phyloP scores from a whole-genome alignment of 2,113 vertebrate genomes.

The Nymphicus hollandicus region DNA sequence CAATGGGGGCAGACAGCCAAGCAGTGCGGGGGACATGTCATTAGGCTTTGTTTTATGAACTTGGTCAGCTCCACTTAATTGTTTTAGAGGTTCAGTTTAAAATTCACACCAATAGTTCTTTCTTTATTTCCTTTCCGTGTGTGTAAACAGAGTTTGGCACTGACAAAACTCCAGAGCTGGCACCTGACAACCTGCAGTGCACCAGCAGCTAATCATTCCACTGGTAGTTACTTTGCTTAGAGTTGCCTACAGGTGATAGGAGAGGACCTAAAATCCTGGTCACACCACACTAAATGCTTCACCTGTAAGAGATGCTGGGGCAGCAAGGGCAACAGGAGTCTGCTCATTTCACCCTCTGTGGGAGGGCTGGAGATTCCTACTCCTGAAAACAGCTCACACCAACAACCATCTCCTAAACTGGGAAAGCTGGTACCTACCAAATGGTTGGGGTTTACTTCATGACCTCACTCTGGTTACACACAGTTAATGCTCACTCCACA shows the following conservation, averaged over 20 bases:
- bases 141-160: not conserved
- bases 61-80: conserved; percentile 35
- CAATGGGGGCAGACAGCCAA: conserved; percentile 61
- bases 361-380: not conserved
- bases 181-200: not conserved
- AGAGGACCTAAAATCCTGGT: not conserved
- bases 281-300: not conserved
- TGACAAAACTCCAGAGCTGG: not conserved
- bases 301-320: not conserved
- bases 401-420: not conserved
- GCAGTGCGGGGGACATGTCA: conserved; percentile 9
- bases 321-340: not conserved
- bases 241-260: too few species aligned
- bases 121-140: not conserved
- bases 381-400: not conserved
- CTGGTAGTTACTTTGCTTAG: not conserved
- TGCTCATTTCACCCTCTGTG: not conserved
- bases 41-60: conserved; percentile 51
- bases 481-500: not conserved
- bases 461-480: not conserved
- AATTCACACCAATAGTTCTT: conserved; percentile 12
- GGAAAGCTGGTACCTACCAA: not conserved
- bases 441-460: not conserved
- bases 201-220: not conserved
- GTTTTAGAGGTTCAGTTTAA: not conserved